Conservation (phyloP, 2,113 vertebrate genomes). For the Laticauda laticaudata region DNA sequence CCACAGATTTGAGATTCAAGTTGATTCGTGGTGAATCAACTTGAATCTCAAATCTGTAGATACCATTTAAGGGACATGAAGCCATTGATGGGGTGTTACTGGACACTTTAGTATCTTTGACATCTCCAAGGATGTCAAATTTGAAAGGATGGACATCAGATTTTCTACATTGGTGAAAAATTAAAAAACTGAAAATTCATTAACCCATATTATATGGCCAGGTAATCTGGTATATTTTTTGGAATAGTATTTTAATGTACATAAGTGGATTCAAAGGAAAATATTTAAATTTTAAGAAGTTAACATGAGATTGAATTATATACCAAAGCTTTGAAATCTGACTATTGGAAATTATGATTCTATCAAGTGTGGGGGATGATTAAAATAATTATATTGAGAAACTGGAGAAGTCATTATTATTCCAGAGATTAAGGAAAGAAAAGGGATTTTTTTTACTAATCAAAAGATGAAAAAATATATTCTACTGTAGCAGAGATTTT, state of each 20-base stretch:
- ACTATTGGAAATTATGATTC: neutral
- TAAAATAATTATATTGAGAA: neutral
- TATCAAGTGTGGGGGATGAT: neutral
- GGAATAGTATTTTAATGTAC: neutral
- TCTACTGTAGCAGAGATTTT: neutral
- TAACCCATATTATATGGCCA: neutral
- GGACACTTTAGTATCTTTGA: neutral
- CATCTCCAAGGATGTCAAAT: neutral
- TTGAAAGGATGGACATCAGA: neutral
- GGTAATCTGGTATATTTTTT: neutral
- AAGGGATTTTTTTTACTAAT: neutral
- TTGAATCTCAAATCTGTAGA: no score
- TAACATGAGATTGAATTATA: neutral
- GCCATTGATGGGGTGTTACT: no score
- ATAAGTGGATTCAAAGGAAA: neutral
- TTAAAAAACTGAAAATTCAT: neutral
- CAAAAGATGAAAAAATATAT: neutral
- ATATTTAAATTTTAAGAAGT: neutral
- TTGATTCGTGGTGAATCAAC: neutral
- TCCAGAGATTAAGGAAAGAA: neutral
- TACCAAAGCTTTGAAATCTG: neutral
- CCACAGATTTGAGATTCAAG: neutral
- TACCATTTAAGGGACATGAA: no score
- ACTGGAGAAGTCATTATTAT: neutral
- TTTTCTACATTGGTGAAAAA: neutral